phyloP scores from a whole-genome alignment of 2,797 vertebrate genomes.

The Mormyrops boulengeri region DNA sequence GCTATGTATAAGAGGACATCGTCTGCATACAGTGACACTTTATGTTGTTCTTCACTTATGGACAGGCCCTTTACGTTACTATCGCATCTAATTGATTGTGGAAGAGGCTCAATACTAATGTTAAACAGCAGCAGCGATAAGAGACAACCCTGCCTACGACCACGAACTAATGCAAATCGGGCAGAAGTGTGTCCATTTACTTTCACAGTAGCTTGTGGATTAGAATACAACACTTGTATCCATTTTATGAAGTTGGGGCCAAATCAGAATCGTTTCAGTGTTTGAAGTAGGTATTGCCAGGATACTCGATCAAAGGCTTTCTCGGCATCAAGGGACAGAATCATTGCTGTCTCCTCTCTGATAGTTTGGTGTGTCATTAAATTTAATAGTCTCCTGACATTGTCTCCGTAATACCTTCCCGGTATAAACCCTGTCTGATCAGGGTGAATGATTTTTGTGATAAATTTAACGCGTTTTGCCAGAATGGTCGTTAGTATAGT shows the following conservation, averaged over 20 bases:
- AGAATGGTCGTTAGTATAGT: conserved; percentile 11
- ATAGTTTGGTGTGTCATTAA: background rate
- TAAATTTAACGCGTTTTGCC: background rate
- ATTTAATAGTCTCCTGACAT: background rate
- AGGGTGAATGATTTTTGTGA: background rate
- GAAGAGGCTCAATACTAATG: conserved; percentile 19
- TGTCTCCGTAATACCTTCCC: background rate
- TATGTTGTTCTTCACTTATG: background rate
- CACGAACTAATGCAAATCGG: background rate
- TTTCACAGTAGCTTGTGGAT: background rate
- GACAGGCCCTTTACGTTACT: background rate
- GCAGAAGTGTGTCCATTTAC: conserved; percentile 10
- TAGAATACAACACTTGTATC: background rate
- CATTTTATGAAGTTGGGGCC: conserved; percentile 15
- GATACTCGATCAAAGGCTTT: conserved; percentile 23
- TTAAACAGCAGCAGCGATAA: conserved; percentile 2
- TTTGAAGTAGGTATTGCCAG: conserved; percentile 19
- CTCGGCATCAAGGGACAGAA: background rate
- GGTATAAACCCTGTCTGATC: background rate
- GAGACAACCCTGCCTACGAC: conserved; percentile 11
- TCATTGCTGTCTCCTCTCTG: background rate
- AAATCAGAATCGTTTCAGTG: conserved; percentile 18
- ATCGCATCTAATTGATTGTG: conserved; percentile 13
- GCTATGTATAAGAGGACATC: too few relatives aligned
- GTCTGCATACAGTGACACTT: too few relatives aligned